A percentile compares a stretch with the other conserved stretches of the same genome.
These are phyloP conservation scores for Leptodactylus fuscus DNA, from an alignment of 2,113 vertebrate species.

Conservation along the genomic window DNA sequence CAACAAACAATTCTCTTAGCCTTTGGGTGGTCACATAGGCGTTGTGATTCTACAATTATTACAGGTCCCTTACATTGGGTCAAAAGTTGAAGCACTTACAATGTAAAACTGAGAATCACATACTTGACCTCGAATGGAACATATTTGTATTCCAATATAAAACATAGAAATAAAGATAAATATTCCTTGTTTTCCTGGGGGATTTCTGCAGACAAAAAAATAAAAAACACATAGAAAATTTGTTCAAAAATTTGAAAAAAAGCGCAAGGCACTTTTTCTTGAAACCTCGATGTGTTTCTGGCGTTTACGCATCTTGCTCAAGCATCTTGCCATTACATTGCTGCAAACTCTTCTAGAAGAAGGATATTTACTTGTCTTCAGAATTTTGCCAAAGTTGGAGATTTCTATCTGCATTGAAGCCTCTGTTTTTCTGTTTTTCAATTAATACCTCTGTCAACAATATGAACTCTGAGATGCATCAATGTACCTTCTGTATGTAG, in stretches of 20 bases:
- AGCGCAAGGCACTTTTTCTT: conserved; percentile 58
- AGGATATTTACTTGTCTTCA: conserved; percentile 74
- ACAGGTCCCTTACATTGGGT: conserved; percentile 22
- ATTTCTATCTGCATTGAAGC: conserved; percentile 64
- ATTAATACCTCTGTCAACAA: conserved; percentile 43
- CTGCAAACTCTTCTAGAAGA: conserved; percentile 75
- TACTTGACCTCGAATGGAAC: conserved; percentile 47
- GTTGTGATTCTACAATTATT: conserved; percentile 16
- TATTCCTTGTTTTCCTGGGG: conserved; percentile 31
- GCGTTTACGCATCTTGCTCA: conserved; percentile 77
- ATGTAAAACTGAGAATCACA: conserved; percentile 34
- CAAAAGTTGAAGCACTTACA: conserved; percentile 52
- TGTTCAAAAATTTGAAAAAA: conserved; percentile 1
- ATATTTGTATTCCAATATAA: conserved; percentile 20
- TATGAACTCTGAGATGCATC: conserved; percentile 44
- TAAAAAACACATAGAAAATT: not conserved
- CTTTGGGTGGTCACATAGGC: conserved; percentile 43
- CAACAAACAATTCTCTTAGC: conserved; percentile 27
- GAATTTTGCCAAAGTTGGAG: conserved; percentile 73
- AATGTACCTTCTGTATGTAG: conserved; percentile 29
- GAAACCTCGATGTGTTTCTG: conserved; percentile 67
- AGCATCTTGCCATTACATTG: conserved; percentile 76
- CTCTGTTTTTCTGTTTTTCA: conserved; percentile 49
- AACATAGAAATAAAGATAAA: conserved; percentile 30
- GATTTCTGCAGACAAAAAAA: conserved; percentile 1